Evolutionary conservation across 2,888 invertebrate genomes (phyloP).

Genomic region (Coelogynopora nodosa): DNA sequence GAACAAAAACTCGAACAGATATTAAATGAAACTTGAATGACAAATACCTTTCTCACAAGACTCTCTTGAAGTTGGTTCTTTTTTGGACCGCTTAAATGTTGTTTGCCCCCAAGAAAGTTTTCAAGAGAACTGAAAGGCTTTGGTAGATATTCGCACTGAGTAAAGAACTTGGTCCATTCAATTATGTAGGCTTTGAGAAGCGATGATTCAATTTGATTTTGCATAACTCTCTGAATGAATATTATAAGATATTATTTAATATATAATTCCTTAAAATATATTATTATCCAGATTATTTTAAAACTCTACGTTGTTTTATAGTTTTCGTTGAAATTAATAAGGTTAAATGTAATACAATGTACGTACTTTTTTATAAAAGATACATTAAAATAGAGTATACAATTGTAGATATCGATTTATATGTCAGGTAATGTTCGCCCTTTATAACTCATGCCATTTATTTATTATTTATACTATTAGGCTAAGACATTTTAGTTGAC

Average conservation of each 20-base stretch:
- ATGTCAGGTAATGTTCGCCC: too few relatives aligned
- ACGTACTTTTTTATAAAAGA: too few relatives aligned
- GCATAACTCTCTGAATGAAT: constrained; percentile 70
- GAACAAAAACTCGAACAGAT: too few relatives aligned
- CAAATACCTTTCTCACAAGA: constrained; percentile 73
- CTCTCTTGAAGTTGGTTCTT: constrained; percentile 73
- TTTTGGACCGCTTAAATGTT: constrained; percentile 64
- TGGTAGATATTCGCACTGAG: constrained; percentile 92
- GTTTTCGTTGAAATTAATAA: too few relatives aligned
- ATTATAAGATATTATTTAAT: constrained; percentile 32
- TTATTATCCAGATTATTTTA: not conserved
- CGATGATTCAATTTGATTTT: constrained; percentile 88
- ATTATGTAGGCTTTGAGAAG: constrained; percentile 90
- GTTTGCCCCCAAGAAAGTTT: constrained; percentile 74
- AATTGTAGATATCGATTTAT: too few relatives aligned
- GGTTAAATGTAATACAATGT: too few relatives aligned
- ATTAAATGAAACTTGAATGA: not conserved
- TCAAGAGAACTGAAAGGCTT: constrained; percentile 90
- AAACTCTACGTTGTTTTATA: constrained; percentile 10
- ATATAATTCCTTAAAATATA: not conserved
- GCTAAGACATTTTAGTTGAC: too few relatives aligned
- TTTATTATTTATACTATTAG: too few relatives aligned
- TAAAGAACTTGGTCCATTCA: constrained; percentile 96
- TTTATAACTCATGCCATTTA: too few relatives aligned
- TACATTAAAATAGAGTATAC: too few relatives aligned